Conservation (phyloP, 2,888 invertebrate genomes). For the Hetaerina titia region DNA sequence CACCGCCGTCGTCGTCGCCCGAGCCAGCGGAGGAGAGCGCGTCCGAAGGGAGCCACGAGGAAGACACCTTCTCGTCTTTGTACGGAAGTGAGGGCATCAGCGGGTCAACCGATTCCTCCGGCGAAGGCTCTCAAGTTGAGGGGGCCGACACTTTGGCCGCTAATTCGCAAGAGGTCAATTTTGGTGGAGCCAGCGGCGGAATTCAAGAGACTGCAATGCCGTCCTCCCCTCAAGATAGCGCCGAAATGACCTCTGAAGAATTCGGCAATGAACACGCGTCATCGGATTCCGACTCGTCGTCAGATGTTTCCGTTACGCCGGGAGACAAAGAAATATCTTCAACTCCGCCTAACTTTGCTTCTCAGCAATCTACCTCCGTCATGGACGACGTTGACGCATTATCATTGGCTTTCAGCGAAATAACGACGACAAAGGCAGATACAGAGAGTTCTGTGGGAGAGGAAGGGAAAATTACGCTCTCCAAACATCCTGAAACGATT, state of each 20-base stretch:
- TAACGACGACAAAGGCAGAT: background rate
- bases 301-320: background rate
- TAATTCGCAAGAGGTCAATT: background rate
- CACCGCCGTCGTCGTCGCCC: conserved; percentile 15
- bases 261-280: background rate
- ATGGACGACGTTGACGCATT: background rate
- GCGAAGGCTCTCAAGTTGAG: background rate
- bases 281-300: background rate
- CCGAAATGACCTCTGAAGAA: background rate
- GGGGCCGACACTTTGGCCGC: background rate
- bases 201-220: background rate
- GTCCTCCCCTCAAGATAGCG: background rate
- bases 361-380: background rate
- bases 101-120: background rate
- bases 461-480: background rate
- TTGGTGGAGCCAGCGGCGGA: background rate
- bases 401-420: background rate
- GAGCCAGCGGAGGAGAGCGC: background rate
- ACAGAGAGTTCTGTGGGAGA: background rate
- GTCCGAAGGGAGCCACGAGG: background rate
- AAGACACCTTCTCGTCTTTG: background rate
- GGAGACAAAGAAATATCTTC: background rate
- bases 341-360: background rate
- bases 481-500: background rate
- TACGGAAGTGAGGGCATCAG: background rate